A percentile compares a stretch with the other conserved stretches of the same genome.
phyloP scores from a whole-genome alignment of 2,888 invertebrate genomes.

The Cataglyphis livida region DNA sequence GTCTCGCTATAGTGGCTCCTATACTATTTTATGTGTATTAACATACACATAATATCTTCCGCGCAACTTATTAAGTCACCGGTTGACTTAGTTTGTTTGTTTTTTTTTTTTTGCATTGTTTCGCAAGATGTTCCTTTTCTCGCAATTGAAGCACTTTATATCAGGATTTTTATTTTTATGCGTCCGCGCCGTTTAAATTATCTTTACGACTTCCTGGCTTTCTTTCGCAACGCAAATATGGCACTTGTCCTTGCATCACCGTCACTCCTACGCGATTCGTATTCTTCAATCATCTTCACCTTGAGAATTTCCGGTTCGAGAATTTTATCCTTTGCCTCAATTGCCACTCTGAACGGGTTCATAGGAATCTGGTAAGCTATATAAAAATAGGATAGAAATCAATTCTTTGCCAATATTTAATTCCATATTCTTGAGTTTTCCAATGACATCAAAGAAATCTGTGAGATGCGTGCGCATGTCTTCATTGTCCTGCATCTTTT shows the following conservation, averaged over 20 bases:
- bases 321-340: not conserved
- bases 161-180: no score
- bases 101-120: no score
- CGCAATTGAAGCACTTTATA: no score
- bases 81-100: no score
- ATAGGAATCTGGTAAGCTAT: not conserved
- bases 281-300: not conserved
- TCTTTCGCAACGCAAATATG: not conserved
- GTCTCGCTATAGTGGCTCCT: no score
- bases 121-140: no score
- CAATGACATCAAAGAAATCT: not conserved
- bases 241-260: not conserved
- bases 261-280: not conserved
- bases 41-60: no score
- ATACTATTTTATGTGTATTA: no score
- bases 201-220: not conserved
- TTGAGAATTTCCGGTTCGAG: not conserved
- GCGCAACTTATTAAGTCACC: no score
- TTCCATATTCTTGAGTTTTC: not conserved
- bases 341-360: not conserved
- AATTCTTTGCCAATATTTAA: not conserved
- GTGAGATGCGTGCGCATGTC: not conserved
- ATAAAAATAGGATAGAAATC: not conserved
- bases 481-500: slow-evolving; percentile 4
- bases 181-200: not conserved